Base-by-base conservation (phyloP, 2,113 vertebrate species). In the Hemiprocne comata region DNA sequence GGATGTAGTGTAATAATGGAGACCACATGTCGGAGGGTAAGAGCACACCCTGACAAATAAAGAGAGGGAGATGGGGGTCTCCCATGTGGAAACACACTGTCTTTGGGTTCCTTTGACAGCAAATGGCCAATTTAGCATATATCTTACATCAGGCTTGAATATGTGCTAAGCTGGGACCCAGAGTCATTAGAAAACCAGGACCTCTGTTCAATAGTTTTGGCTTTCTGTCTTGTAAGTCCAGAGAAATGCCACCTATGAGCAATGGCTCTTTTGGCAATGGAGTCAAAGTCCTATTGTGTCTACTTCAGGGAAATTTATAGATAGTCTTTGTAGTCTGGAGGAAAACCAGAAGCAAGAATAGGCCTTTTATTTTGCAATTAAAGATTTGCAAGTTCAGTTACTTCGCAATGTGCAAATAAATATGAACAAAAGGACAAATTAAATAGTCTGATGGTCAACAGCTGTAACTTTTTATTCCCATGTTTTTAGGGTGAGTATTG, bases 11-110 rank as follows among this genome's bases (percentile, higher is more conserved):
- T 85, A 25, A 40, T 54, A 73, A 58, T 58, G 21, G n/a, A 66
- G 36, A 36, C 29, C 29, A 54, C 31, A 13, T 60, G 33, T 54
- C 7, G 3, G 34, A 76, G 17, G 48, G 10, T 70, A 74, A 77
- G 72, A 85, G 11, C 54, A 87, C n/a, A 57, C 7, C 12, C 33
- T 48, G 50, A 55, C 34, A 86, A 85, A 58, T 13, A 6, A 74
- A 38, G 12, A 72, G 34, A 64, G 7, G 4, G 9, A 71, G 5
- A 6, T 29, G 4, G 3, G 13, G 3, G 3, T 65, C 7, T 73
- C 25, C 28, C 50, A 8, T 20, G 7, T 67, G 12, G 24, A 31
- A 64, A 9, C 10, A n/a, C 13, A 44, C 3, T 0, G 2, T 44
- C 25, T 73, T 57, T 65, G 10, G 70, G 23, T 26, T 70, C 8